Percentiles rank a stretch among this genome's conserved stretches.
These are phyloP conservation scores for Cinclus mexicanus DNA, from an alignment of 2,113 vertebrate genomes.

Conservation along the genomic window DNA sequence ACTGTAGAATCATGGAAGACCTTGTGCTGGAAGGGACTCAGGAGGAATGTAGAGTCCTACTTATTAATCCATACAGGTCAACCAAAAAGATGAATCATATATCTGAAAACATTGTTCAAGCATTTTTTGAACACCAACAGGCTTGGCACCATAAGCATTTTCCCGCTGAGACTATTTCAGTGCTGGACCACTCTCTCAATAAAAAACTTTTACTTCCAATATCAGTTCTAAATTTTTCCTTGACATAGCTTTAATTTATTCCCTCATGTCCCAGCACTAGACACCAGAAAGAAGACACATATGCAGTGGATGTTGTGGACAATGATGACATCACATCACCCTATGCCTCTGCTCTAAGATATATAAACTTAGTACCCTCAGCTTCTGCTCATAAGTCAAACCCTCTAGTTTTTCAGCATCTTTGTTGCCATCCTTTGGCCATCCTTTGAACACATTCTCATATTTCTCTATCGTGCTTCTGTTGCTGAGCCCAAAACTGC, in stretches of 20 bases:
- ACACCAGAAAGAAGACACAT: background rate
- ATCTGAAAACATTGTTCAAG: background rate
- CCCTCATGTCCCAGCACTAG: background rate
- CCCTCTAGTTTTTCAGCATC: background rate
- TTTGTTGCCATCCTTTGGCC: background rate
- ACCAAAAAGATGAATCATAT: background rate
- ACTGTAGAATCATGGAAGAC: background rate
- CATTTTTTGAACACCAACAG: background rate
- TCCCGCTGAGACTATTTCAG: background rate
- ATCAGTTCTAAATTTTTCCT: background rate
- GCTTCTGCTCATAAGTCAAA: background rate
- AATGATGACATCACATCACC: accelerated
- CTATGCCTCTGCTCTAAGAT: background rate
- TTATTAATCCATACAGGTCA: background rate
- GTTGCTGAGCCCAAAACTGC: background rate
- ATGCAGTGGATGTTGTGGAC: background rate
- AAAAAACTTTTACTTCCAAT: background rate
- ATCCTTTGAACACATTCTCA: background rate
- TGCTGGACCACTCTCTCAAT: background rate
- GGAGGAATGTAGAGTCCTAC: background rate
- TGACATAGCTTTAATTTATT: background rate
- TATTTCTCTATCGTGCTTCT: background rate
- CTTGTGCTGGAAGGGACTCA: background rate
- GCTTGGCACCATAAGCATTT: background rate
- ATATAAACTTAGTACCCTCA: background rate